Percentiles rank a stretch among this genome's conserved stretches.
Evolutionary conservation across 1,140 invertebrate genomes (phyloP).

Genomic region (Latrodectus geometricus): DNA sequence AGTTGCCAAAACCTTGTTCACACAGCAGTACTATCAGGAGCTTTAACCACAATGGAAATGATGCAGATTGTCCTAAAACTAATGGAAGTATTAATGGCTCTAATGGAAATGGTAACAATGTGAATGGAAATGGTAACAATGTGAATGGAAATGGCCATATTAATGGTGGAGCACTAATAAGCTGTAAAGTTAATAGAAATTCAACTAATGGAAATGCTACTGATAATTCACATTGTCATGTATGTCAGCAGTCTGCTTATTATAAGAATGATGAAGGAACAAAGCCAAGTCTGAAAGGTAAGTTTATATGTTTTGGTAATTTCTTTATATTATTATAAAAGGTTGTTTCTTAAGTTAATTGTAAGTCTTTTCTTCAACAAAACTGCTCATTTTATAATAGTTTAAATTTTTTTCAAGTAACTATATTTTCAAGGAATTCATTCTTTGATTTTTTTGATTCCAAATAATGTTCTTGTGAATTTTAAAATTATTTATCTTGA

Average conservation of each 20-base stretch:
- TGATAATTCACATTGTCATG: slow-evolving; percentile 4
- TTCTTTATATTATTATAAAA: too few species aligned
- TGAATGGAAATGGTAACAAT: not conserved
- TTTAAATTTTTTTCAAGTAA: too few species aligned
- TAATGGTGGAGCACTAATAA: not conserved
- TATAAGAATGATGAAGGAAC: slow-evolving; percentile 9
- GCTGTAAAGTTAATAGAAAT: not conserved
- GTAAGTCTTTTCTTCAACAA: too few species aligned
- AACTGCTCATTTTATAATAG: too few species aligned
- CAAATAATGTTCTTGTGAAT: too few species aligned
- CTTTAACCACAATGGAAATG: slow-evolving; percentile 34
- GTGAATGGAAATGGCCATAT: not conserved
- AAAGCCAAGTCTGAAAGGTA: slow-evolving; percentile 37
- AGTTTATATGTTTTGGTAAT: too few species aligned
- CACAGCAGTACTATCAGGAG: slow-evolving; percentile 5
- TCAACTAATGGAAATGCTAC: not conserved
- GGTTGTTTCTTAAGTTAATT: too few species aligned
- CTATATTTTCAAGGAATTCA: too few species aligned
- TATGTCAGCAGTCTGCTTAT: slow-evolving; percentile 16
- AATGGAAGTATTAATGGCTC: not conserved
- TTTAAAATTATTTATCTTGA: too few species aligned
- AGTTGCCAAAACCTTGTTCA: slow-evolving; percentile 69
- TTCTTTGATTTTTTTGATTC: too few species aligned
- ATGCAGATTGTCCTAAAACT: not conserved
- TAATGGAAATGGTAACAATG: not conserved